Evolutionary conservation across 1,140 invertebrate species (phyloP).

Genomic region (Drosophila fuyamai): DNA sequence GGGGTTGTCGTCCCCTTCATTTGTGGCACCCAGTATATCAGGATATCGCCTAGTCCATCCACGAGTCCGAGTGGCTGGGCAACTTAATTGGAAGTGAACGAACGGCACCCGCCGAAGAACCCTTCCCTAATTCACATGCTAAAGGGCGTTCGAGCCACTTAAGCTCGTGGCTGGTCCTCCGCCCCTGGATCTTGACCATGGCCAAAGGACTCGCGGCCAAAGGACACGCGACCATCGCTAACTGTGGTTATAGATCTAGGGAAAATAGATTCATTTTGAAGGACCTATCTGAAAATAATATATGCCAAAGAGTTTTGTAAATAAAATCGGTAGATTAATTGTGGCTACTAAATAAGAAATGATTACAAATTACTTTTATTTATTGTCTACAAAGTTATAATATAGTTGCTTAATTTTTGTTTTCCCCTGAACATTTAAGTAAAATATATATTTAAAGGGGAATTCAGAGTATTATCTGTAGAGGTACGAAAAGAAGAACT

Average conservation of each 20-base stretch:
- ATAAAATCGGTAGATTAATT: no score
- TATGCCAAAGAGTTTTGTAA: no score
- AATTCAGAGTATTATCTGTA: no score
- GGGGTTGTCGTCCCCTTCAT: constrained; percentile 41
- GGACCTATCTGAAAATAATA: no score
- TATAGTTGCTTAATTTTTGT: no score
- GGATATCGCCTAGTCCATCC: constrained; percentile 3
- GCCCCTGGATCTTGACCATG: constrained; percentile 9
- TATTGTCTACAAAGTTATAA: no score
- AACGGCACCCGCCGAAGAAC: constrained; percentile 11
- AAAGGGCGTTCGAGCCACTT: constrained; percentile 84
- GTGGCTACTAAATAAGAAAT: no score
- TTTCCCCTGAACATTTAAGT: no score
- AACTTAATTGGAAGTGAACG: constrained; percentile 64
- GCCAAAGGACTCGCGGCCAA: constrained; percentile 40
- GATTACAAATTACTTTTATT: no score
- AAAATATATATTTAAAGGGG: no score
- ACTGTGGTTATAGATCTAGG: not conserved
- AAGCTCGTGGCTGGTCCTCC: constrained; percentile 61
- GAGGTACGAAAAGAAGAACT: no score
- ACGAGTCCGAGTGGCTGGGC: constrained; percentile 22
- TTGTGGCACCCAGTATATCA: not conserved
- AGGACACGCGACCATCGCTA: constrained; percentile 18
- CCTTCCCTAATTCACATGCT: constrained; percentile 52
- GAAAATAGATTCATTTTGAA: not conserved